These are phyloP conservation scores for Agrilus mali DNA, from an alignment of 2,888 invertebrate genomes.

Conservation along the genomic window DNA sequence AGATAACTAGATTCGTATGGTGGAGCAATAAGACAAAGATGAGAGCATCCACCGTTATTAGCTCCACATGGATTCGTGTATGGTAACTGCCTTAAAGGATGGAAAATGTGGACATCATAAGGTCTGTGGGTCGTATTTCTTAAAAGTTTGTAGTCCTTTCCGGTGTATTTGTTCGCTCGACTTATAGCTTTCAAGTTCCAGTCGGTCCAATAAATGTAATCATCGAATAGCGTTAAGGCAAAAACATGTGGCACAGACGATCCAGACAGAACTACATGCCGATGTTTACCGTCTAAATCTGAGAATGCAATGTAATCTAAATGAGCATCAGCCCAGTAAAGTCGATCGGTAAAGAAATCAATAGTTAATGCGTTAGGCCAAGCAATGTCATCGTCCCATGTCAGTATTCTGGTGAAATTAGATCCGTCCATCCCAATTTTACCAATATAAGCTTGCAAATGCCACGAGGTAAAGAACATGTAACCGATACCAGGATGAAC, in stretches of 20 bases:
- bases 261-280: slow-evolving; percentile 71
- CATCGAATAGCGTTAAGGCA: slow-evolving; percentile 87
- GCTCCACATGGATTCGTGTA: slow-evolving; percentile 82
- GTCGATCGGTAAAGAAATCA: slow-evolving; percentile 88
- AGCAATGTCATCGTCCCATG: slow-evolving; percentile 87
- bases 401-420: slow-evolving; percentile 75
- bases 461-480: slow-evolving; percentile 94
- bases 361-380: slow-evolving; percentile 98
- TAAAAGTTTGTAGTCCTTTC: slow-evolving; percentile 57
- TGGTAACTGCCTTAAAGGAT: slow-evolving; percentile 73
- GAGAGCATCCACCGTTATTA: slow-evolving; percentile 92
- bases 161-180: slow-evolving; percentile 85
- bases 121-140: slow-evolving; percentile 91
- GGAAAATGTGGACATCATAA: slow-evolving; percentile 86
- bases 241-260: slow-evolving; percentile 87
- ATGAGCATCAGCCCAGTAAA: slow-evolving; percentile 98
- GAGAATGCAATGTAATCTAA: slow-evolving; percentile 93
- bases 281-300: slow-evolving; percentile 81
- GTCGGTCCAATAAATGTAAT: slow-evolving; percentile 91
- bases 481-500: slow-evolving; percentile 91
- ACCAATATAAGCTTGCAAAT: slow-evolving; percentile 88
- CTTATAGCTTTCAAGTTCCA: slow-evolving; percentile 94
- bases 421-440: slow-evolving; percentile 96
- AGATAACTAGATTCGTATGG: slow-evolving; percentile 63
- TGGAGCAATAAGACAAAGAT: slow-evolving; percentile 85